Evolutionary conservation across 2,888 invertebrate species (phyloP), one percentile per base, ranked within the genome.

Genomic region (Ectobius pallidus): DNA sequence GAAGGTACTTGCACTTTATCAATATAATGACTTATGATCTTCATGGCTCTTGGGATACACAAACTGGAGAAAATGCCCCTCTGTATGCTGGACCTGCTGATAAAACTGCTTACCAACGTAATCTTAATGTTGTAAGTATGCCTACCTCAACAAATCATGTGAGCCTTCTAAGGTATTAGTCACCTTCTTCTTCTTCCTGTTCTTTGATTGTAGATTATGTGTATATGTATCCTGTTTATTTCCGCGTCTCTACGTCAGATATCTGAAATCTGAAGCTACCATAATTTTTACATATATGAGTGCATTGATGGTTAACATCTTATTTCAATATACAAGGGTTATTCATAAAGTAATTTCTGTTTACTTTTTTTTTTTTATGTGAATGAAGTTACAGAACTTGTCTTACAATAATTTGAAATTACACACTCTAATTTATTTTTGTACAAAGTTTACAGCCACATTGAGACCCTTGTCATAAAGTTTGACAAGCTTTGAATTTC

Each of bases 21-120:
- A 89, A 89, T 78, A 78, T 94, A 0, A 93, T 93, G 92, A 81
- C 91, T 0, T 93, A 93, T 77, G 92, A 92, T 79, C 84, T 92
- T 77, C 89, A 92, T 77, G 92, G 92, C 0, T 81, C 88, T 0
- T 91, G 90, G 89, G 90, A 92, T 62, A 68, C 80, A 0, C 82
- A 82, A 0, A 88, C 90, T 0, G 92, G 91, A 0, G 87, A 90
- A 70, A 91, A 92, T 78, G 20, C 69, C 16, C 69, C 69, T 32
- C 30, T 69, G 1, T 69, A 69, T 39, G 52, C 69, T 52, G 52
- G 55, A 9, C 55, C 69, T 11, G 32, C 52, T 14, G 74, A 73
- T 34, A n/a, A 11, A 79, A 82, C 25, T 61, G 75, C 14, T 76
- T 80, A 18, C 74, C 82, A n/a, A 81, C 82, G 73, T 78, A 80